Evolutionary conservation across 2,113 vertebrate species (phyloP).

Genomic region (Eubucco bourcierii): DNA sequence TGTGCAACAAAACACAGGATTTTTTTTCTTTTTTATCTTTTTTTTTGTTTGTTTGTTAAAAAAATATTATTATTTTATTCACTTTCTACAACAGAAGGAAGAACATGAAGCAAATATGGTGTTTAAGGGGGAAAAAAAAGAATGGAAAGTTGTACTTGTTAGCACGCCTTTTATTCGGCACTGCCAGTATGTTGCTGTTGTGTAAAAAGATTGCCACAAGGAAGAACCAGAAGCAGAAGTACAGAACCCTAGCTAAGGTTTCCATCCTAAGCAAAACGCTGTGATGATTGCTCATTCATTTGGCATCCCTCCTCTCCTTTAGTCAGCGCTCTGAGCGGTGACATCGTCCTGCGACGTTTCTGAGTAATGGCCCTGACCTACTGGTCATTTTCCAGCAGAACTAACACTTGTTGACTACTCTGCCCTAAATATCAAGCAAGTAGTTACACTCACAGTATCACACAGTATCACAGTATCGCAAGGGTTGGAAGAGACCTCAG

Average conservation of each 20-base stretch:
- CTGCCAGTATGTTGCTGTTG: background rate
- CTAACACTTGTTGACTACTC: background rate
- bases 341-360: background rate
- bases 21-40: no score
- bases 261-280: background rate
- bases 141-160: background rate
- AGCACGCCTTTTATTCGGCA: background rate
- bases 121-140: background rate
- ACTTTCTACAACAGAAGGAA: background rate
- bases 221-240: background rate
- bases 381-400: background rate
- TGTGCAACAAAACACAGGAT: background rate
- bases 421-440: slow-evolving; percentile 13
- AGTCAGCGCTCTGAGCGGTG: slow-evolving; percentile 9
- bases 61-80: no score
- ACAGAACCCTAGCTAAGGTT: background rate
- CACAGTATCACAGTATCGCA: no score
- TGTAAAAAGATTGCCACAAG: slow-evolving; percentile 3
- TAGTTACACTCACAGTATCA: background rate
- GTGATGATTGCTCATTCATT: background rate
- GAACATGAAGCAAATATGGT: background rate
- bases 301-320: background rate
- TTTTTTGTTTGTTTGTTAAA: background rate
- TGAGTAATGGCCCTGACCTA: background rate
- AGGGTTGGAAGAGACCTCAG: no score